These are phyloP conservation scores for Cryptoleucopteryx plumbea DNA, from an alignment of 2,113 vertebrate species.

Conservation along the genomic window DNA sequence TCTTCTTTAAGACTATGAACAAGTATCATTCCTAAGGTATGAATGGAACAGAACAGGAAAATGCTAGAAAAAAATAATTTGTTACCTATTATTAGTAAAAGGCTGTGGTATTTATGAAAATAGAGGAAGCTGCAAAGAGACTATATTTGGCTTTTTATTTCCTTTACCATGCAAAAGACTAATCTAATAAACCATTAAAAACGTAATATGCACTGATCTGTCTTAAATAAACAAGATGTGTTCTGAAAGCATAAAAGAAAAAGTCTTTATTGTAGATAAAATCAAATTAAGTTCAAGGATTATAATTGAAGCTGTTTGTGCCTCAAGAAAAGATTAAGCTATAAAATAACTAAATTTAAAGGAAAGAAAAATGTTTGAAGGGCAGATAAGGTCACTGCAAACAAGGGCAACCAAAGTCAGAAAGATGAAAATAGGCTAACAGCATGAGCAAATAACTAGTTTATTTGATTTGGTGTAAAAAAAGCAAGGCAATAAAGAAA, in stretches of 20 bases:
- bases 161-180: background rate
- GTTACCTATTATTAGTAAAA: background rate
- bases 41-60: background rate
- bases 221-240: constrained; percentile 22
- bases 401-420: background rate
- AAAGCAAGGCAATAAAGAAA: background rate
- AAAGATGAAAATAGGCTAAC: background rate
- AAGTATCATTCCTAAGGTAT: background rate
- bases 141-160: background rate
- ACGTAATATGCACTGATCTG: background rate
- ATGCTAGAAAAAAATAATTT: background rate
- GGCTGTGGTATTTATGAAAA: background rate
- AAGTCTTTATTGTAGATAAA: constrained; percentile 12
- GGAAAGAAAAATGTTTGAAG: background rate
- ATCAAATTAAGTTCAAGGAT: constrained; percentile 5
- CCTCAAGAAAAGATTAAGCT: constrained; percentile 11
- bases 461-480: constrained; percentile 16
- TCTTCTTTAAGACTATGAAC: background rate
- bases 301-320: constrained; percentile 12
- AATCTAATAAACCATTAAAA: background rate
- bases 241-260: background rate
- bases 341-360: constrained; percentile 4
- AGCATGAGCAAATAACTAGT: background rate
- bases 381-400: background rate
- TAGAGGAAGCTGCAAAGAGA: background rate